Conservation (phyloP, 2,888 invertebrate species). For the Apodemia hepburni region DNA sequence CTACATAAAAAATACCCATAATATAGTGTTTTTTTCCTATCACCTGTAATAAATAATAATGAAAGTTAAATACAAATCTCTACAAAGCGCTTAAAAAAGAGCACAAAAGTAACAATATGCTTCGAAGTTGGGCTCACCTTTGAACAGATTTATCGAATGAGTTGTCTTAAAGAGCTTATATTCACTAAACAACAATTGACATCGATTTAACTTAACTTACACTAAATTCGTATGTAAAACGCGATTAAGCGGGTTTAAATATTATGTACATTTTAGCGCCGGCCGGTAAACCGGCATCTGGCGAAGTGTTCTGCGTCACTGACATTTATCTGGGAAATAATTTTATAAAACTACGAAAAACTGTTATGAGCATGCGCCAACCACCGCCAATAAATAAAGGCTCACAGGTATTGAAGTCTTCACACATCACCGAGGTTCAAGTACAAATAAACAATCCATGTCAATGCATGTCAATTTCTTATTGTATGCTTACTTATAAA, state of each 20-base stretch:
- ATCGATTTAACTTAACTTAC: constrained; percentile 41
- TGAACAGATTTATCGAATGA: constrained; percentile 45
- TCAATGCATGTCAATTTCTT: background rate
- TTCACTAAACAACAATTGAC: constrained; percentile 68
- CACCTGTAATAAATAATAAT: background rate
- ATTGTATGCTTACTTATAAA: background rate
- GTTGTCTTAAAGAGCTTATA: constrained; percentile 45
- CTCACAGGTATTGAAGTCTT: constrained; percentile 41
- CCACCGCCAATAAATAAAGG: constrained; percentile 60
- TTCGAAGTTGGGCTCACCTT: constrained; percentile 38
- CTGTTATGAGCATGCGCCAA: constrained; percentile 58
- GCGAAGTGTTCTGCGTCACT: constrained; percentile 58
- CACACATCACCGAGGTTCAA: constrained; percentile 10
- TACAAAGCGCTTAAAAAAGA: constrained; percentile 19
- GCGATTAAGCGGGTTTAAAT: constrained; percentile 37
- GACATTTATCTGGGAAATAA: constrained; percentile 49
- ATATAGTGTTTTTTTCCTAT: background rate
- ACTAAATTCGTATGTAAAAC: constrained; percentile 41
- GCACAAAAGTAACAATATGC: constrained; percentile 29
- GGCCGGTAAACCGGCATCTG: constrained; percentile 61
- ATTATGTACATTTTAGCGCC: constrained; percentile 47
- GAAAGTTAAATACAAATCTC: constrained; percentile 7
- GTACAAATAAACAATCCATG: constrained; percentile 13
- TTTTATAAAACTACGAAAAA: constrained; percentile 43
- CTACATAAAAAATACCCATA: too few relatives aligned